phyloP scores from a whole-genome alignment of 2,113 vertebrate genomes.

The Pygoscelis adeliae region DNA sequence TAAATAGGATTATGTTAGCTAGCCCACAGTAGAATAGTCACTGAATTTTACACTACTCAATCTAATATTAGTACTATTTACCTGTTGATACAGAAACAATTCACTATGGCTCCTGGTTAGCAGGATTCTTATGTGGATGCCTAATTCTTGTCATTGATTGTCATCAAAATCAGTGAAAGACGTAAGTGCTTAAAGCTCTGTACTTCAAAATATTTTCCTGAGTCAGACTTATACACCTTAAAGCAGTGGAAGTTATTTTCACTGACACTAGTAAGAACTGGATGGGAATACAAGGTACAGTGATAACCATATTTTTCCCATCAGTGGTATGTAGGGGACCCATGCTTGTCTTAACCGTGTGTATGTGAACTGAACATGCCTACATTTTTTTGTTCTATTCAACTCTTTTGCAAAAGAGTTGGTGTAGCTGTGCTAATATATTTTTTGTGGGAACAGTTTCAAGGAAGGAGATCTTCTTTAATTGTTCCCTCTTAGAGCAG shows the following conservation, averaged over 20 bases:
- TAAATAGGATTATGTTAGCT: neutral
- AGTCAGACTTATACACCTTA: neutral
- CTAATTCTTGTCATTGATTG: neutral
- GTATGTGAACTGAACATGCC: neutral
- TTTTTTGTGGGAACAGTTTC: neutral
- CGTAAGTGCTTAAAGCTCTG: neutral
- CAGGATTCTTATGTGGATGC: neutral
- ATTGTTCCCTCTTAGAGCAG: neutral
- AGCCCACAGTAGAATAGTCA: neutral
- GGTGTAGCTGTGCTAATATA: neutral
- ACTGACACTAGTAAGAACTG: neutral
- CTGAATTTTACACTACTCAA: neutral
- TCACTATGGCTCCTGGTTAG: neutral
- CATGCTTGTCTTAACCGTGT: neutral
- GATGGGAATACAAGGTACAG: neutral
- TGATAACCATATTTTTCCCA: neutral
- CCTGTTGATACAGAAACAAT: neutral
- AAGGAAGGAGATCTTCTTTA: slow-evolving; percentile 1
- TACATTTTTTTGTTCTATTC: neutral
- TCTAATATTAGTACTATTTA: neutral
- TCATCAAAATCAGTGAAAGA: neutral
- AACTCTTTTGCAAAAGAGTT: neutral
- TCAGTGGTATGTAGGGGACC: neutral
- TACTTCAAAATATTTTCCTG: neutral
- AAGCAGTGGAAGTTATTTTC: neutral